phyloP scores from a whole-genome alignment of 2,797 vertebrate genomes.

The Kryptopterus vitreolus region DNA sequence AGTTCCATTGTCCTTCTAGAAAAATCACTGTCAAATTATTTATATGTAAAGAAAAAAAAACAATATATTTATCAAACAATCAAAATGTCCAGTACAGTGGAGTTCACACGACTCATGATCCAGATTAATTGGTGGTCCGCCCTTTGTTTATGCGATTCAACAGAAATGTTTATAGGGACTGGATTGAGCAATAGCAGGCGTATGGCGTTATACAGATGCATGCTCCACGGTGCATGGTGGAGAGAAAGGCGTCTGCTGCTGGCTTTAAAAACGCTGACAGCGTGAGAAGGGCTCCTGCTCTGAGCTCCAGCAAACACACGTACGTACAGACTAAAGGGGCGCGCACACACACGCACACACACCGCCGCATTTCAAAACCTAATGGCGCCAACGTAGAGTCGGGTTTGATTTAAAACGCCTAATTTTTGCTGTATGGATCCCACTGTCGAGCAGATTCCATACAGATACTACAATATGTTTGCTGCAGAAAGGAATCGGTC shows the following conservation, averaged over 20 bases:
- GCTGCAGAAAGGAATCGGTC: slow-evolving; percentile 4
- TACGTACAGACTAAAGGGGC: not conserved
- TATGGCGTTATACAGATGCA: not conserved
- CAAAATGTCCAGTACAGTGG: not conserved
- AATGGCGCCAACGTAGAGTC: slow-evolving; percentile 43
- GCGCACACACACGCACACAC: slow-evolving; percentile 10
- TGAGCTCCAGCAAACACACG: slow-evolving; percentile 8
- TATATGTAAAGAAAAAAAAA: no score
- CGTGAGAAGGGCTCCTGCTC: slow-evolving; percentile 48
- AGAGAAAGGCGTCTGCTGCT: slow-evolving; percentile 40
- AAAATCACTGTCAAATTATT: not conserved
- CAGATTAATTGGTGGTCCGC: not conserved
- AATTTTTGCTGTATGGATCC: not conserved
- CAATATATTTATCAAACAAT: no score
- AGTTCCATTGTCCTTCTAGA: not conserved
- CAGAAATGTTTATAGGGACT: not conserved
- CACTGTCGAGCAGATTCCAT: not conserved
- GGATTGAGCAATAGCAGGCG: slow-evolving; percentile 13
- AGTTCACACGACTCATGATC: not conserved
- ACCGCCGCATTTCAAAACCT: slow-evolving; percentile 53
- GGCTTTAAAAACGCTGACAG: slow-evolving; percentile 46
- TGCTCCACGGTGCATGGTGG: slow-evolving; percentile 8
- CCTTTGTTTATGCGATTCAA: not conserved
- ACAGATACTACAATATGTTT: not conserved
- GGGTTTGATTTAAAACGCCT: slow-evolving; percentile 11